Evolutionary conservation across 2,113 vertebrate species (phyloP), one percentile per base, ranked within the genome.

Genomic region (Coturnix japonica): DNA sequence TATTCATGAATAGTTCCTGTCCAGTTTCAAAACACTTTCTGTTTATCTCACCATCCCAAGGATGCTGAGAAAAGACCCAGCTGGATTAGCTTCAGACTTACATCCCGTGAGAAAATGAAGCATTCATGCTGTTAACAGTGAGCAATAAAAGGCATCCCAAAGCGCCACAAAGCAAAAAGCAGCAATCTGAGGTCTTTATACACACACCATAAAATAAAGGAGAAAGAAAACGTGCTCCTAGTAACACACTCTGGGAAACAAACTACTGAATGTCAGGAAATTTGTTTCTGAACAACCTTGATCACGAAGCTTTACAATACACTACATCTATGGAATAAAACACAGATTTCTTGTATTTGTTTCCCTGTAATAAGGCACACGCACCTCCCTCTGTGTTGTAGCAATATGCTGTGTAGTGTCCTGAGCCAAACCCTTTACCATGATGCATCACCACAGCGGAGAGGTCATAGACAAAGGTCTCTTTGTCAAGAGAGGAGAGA

Each of bases 301-400:
- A 46, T 46, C 23, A 6, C 31, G 33, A 47, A 81, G 82, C 67
- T 75, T 67, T 33, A 67, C 65, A 47, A 49, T 1, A 7, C 26
- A 59, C 46, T 70, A 60, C 0, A 4, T 31, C 86, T 74, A 15
- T 4, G 53, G 90, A 71, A 76, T 11, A 82, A 82, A 61, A 31
- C n/a, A 49, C 0, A 35, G 72, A 56, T 28, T 72, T 46, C 60
- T 86, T 30, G 49, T 20, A 49, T 69, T 31, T 31, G 73, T n/a
- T 66, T 90, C 91, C 89, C 92, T 71, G 44, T 49, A 91, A 90
- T 56, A 94, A 93, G 96, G 96, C 95, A 85, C 96, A 98, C 99
- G 98, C 97, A 99, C 99, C 99, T 98, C 99, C 99, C 98, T 99
- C 99, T n/a, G 99, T 99, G 97, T 99, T 99, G 98, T 99, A 99